Evolutionary conservation across 2,113 vertebrate genomes (phyloP), one percentile per base, ranked within the genome.

Genomic region (Gallinago jamesoni): DNA sequence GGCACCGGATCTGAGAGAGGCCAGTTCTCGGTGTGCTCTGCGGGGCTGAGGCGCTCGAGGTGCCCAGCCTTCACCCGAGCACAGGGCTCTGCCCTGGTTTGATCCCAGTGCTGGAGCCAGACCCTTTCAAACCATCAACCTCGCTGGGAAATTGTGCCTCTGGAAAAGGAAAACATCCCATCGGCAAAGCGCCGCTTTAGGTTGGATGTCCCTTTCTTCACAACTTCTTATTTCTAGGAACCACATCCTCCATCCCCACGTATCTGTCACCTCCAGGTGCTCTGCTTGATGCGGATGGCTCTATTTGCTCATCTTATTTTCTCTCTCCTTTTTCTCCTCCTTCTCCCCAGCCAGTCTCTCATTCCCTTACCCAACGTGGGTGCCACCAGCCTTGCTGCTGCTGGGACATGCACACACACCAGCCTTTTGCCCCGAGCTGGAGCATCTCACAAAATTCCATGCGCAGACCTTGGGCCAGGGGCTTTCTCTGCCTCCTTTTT

Each of bases 331-430:
- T 12, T 67, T 30, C 31, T 20, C 31, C 41, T 30, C 23, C 27
- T n/a, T 47, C 69, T 93, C 19, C 66, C n/a, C 31, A 48, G 0
- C 12, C 25, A 9, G 0, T 1, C 56, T 18, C 15, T 6, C 76
- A 12, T 14, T 50, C 21, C n/a, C 28, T 23, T 7, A 2, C 76
- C 27, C 80, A 50, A 4, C 24, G 1, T 1, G 6, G 22, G 10
- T 14, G 19, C 31, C 11, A 41, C 17, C 81, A 80, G 68, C 48
- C 57, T 47, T 45, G 52, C 41, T 53, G 59, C 57, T 41, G 55
- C 37, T 21, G 3, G 39, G 45, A 11, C 20, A 4, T 0, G 5
- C 8, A 9, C 25, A 22, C 31, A 3, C 1, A 5, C 28, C 31
- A 31, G 20, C 9, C 27, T 13, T 23, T 23, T 48, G 28, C 17